phyloP scores from a whole-genome alignment of 2,113 vertebrate species.

The Panthera tigris region DNA sequence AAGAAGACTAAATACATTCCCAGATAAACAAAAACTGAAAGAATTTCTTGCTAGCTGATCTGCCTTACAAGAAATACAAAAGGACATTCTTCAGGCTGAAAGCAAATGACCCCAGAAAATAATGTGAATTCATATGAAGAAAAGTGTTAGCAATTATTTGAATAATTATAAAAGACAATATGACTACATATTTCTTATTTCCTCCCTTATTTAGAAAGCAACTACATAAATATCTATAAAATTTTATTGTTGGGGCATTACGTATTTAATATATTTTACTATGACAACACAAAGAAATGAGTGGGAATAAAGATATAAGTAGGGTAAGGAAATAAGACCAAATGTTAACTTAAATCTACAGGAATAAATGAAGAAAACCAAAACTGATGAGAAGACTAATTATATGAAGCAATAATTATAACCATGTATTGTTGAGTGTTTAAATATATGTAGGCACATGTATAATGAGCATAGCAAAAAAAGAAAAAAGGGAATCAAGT shows the following conservation, averaged over 20 bases:
- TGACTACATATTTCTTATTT: not conserved
- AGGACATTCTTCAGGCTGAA: not conserved
- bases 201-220: not conserved
- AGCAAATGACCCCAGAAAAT: not conserved
- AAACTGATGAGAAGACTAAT: not conserved
- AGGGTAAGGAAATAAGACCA: not conserved
- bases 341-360: not conserved
- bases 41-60: not conserved
- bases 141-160: not conserved
- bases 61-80: not conserved
- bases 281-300: not conserved
- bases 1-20: not conserved
- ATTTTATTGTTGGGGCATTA: not conserved
- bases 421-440: not conserved
- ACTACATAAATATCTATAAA: not conserved
- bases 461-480: not conserved
- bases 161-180: not conserved
- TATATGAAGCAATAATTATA: not conserved
- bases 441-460: not conserved
- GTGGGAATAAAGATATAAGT: not conserved
- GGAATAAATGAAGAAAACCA: not conserved
- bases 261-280: not conserved
- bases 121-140: not conserved
- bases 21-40: not conserved
- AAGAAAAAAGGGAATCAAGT: not conserved